phyloP scores from a whole-genome alignment of 2,113 vertebrate genomes.

The Oreocharis arfaki region DNA sequence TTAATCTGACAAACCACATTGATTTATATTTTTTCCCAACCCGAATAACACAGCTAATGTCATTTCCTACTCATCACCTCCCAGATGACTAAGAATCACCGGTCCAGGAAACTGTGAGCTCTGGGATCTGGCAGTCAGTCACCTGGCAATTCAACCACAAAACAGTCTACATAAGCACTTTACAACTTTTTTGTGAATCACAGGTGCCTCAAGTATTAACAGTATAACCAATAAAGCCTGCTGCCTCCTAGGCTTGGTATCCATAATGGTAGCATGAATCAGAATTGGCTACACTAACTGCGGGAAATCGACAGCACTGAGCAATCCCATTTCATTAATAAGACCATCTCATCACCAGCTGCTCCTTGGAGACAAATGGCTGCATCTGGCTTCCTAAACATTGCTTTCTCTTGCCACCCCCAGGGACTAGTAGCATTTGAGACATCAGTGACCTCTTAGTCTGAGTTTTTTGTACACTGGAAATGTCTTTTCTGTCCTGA shows the following conservation, averaged over 20 bases:
- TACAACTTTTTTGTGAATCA: background rate
- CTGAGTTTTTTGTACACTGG: background rate
- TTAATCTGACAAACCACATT: background rate
- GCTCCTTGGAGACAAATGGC: constrained; percentile 6
- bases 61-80: background rate
- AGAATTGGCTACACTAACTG: background rate
- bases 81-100: background rate
- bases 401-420: background rate
- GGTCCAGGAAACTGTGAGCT: background rate
- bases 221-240: background rate
- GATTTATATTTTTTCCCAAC: background rate
- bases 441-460: background rate
- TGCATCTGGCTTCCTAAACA: background rate
- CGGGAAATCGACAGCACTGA: background rate
- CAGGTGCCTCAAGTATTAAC: background rate
- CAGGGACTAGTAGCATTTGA: background rate
- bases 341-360: constrained; percentile 1
- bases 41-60: background rate
- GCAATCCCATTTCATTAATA: constrained; percentile 25
- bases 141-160: background rate
- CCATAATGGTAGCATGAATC: background rate
- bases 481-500: background rate
- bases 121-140: background rate
- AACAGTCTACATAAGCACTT: background rate
- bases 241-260: background rate